Evolutionary conservation across 1,140 invertebrate genomes (phyloP), one percentile per base, ranked within the genome.

Genomic region (Drosophila truncata): DNA sequence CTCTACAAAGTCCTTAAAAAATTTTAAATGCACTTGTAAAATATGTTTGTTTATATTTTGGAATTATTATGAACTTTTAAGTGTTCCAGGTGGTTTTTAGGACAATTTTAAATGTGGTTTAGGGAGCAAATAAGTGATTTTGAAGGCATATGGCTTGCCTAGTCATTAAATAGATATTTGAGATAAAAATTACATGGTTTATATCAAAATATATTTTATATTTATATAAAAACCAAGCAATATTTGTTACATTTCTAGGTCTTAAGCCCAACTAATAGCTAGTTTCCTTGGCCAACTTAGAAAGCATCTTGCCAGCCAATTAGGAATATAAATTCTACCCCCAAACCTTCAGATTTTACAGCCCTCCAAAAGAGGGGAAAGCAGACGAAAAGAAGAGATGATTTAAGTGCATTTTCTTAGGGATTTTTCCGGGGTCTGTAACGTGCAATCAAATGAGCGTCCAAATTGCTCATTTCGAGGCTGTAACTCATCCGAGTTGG

Each of bases 361-460:
- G 27, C 41, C 16, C 25, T 14, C 5, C 14, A 27, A 41, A 29
- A 8, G 27, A 29, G 27, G 7, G 27, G 27, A 8, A 29, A 29
- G 27, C 7, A 29, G 11, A 14, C 9, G 9, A 37, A 33, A 46
- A 31, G 29, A 27, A 8, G 18, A 55, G 29, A 65, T 42, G 52
- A 75, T 72, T 72, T 71, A 71, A 59, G 42, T 60, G 55, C 44
- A 54, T 31, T 73, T 49, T 18, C 16, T 42, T 8, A 57, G 41
- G 33, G 42, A 33, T 39, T 59, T 69, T 58, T 58, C 25, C 14
- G 49, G 50, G 27, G 13, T 33, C 49, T 29, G 25, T 37, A 77
- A 47, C 50, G 37, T 70, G 73, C 80, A 78, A 86, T 86, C 69
- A 86, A 85, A 63, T 85, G 69, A 74, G 50, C 50, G 69, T 29